Conservation (phyloP, 64 coral and sea anemone genomes). For the Montipora foliosa region DNA sequence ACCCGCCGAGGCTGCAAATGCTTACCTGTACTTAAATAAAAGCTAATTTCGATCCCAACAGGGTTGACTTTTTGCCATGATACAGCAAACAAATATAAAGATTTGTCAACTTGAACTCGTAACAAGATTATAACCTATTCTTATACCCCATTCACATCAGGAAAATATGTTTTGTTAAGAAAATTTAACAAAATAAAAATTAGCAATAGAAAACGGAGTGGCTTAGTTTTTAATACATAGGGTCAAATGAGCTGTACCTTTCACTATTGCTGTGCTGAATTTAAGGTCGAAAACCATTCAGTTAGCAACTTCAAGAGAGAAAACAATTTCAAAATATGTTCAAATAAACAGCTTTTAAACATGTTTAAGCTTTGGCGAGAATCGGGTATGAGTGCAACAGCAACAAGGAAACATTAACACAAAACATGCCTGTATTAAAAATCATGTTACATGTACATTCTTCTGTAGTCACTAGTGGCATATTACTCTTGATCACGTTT, state of each 20-base stretch:
- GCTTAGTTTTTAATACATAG: too few relatives aligned
- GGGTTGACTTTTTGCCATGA: slow-evolving; percentile 23
- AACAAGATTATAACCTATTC: background rate
- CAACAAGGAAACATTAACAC: too few relatives aligned
- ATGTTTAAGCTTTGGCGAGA: too few relatives aligned
- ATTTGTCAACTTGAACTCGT: background rate
- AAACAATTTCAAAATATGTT: too few relatives aligned
- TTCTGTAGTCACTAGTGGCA: background rate
- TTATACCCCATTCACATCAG: background rate
- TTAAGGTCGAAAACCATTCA: background rate
- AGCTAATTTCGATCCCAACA: slow-evolving; percentile 14
- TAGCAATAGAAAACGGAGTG: too few relatives aligned
- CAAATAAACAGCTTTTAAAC: too few relatives aligned
- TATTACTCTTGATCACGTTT: slow-evolving; percentile 6
- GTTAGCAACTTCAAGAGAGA: too few relatives aligned
- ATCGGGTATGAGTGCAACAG: too few relatives aligned
- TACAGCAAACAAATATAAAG: background rate
- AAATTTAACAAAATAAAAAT: too few relatives aligned
- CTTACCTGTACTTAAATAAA: slow-evolving; percentile 2
- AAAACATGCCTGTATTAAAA: background rate
- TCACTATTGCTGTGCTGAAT: background rate
- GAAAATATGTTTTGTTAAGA: background rate
- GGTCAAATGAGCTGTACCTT: too few relatives aligned
- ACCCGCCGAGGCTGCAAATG: slow-evolving; percentile 28
- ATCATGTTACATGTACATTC: background rate